phyloP scores from a whole-genome alignment of 2,888 invertebrate genomes.

The Argynnis bischoffii region DNA sequence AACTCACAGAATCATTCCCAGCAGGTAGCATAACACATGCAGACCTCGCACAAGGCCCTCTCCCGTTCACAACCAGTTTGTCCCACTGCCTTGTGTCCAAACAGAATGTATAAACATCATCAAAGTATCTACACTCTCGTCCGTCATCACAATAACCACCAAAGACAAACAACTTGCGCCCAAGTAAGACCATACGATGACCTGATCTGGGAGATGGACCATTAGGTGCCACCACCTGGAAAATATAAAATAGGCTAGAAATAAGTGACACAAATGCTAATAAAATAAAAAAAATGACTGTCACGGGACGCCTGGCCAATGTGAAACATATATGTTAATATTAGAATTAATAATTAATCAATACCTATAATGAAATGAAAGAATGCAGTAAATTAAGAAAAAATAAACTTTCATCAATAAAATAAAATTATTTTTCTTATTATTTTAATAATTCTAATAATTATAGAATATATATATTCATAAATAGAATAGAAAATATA shows the following conservation, averaged over 20 bases:
- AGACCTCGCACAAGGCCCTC: slow-evolving; percentile 89
- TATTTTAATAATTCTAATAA: too few relatives aligned
- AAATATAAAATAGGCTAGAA: not conserved
- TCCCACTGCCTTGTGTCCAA: slow-evolving; percentile 90
- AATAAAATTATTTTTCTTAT: too few relatives aligned
- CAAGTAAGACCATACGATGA: slow-evolving; percentile 92
- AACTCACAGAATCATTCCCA: slow-evolving; percentile 68
- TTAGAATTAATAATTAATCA: too few relatives aligned
- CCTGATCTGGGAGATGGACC: slow-evolving; percentile 91
- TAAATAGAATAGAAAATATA: too few relatives aligned
- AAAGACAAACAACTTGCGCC: slow-evolving; percentile 91
- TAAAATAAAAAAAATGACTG: too few relatives aligned
- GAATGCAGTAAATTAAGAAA: too few relatives aligned
- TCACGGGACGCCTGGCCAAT: too few relatives aligned
- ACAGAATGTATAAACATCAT: slow-evolving; percentile 92
- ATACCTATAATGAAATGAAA: too few relatives aligned
- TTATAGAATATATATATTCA: too few relatives aligned
- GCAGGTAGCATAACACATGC: slow-evolving; percentile 88
- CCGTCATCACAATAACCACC: slow-evolving; percentile 96
- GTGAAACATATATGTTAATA: too few relatives aligned
- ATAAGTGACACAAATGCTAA: not conserved
- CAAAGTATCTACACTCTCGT: slow-evolving; percentile 93
- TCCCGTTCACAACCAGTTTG: slow-evolving; percentile 85
- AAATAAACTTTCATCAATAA: too few relatives aligned
- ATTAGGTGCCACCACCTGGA: slow-evolving; percentile 64